phyloP scores from a whole-genome alignment of 2,113 vertebrate species.

The Ifrita kowaldi region DNA sequence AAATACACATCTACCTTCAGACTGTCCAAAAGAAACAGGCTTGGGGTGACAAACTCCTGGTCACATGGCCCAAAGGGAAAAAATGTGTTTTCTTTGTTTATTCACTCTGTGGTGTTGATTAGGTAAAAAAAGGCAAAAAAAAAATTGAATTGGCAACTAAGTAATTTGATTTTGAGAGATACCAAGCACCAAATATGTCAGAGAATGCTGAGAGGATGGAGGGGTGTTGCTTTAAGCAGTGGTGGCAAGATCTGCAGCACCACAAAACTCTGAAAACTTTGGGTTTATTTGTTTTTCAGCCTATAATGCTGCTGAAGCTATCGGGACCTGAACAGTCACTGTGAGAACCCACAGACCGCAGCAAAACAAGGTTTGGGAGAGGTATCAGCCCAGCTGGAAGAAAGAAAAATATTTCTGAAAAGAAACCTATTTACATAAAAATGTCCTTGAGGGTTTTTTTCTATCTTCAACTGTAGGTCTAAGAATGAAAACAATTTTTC shows the following conservation, averaged over 20 bases:
- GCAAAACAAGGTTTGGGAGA: neutral
- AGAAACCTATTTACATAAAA: neutral
- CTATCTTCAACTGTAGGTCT: neutral
- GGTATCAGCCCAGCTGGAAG: neutral
- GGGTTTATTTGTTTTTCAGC: neutral
- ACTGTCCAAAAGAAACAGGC: neutral
- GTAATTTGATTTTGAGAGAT: neutral
- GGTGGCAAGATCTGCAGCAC: neutral
- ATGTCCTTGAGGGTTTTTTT: rapidly evolving
- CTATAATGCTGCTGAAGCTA: neutral
- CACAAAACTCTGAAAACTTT: neutral
- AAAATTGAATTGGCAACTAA: neutral
- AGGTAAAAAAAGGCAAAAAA: neutral
- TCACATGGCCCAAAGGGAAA: neutral
- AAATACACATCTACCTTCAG: neutral
- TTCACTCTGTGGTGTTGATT: neutral
- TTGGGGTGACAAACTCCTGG: neutral
- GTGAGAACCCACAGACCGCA: neutral
- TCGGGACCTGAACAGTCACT: neutral
- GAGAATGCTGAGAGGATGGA: neutral
- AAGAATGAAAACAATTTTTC: neutral
- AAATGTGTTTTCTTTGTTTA: rapidly evolving
- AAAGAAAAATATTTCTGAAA: neutral
- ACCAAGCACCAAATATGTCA: neutral
- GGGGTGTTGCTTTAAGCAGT: neutral